A percentile compares a stretch with the other conserved stretches of the same genome.
phyloP scores from a whole-genome alignment of 2,888 invertebrate species.

The Drosophila maculinotata region DNA sequence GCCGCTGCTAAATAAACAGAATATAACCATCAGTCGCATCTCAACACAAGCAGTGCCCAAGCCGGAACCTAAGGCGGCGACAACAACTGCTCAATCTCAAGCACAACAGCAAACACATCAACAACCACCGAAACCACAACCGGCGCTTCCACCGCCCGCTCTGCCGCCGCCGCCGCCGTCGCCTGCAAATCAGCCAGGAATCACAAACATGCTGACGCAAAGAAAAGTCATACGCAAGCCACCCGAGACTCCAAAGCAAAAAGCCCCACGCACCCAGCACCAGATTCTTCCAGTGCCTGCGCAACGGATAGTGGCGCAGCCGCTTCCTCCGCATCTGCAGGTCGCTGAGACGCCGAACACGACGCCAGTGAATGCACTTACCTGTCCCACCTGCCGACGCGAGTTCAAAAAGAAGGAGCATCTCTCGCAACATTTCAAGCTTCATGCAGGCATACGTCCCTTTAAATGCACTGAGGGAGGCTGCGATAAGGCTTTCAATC shows the following conservation, averaged over 20 bases:
- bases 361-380: constrained; percentile 27
- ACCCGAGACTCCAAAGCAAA: constrained; percentile 38
- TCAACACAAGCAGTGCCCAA: constrained; percentile 51
- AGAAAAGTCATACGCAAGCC: constrained; percentile 54
- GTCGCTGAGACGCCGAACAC: constrained; percentile 21
- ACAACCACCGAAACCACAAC: constrained; percentile 47
- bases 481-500: constrained; percentile 89
- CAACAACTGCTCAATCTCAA: constrained; percentile 65
- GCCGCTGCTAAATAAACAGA: constrained; percentile 82
- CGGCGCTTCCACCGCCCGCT: constrained; percentile 52
- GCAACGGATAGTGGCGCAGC: constrained; percentile 10
- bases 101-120: constrained; percentile 46
- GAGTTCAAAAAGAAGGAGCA: constrained; percentile 90
- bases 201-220: constrained; percentile 39
- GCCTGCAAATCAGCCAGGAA: constrained; percentile 7
- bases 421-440: constrained; percentile 88
- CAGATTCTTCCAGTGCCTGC: constrained; percentile 59
- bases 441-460: constrained; percentile 89
- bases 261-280: constrained; percentile 41
- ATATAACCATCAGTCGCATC: constrained; percentile 83
- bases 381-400: constrained; percentile 86
- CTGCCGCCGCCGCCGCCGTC: constrained; percentile 3
- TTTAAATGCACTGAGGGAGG: constrained; percentile 87
- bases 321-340: constrained; percentile 20
- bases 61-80: constrained; percentile 28